Conservation (phyloP, 2,888 invertebrate genomes). For the Brachycybe producta region DNA sequence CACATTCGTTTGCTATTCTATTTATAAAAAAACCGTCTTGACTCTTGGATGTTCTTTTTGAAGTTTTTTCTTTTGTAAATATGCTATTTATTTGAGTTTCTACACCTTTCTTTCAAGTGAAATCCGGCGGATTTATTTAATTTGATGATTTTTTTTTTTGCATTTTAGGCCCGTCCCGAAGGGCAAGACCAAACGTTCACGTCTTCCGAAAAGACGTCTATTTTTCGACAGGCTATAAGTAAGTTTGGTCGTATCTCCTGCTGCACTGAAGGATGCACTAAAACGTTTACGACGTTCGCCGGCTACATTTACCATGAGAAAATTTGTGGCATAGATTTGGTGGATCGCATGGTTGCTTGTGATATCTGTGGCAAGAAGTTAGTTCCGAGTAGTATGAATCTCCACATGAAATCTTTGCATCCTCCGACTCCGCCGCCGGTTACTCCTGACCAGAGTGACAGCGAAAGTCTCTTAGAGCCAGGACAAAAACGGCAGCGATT, state of each 20-base stretch:
- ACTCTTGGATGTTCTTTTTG: too few relatives aligned
- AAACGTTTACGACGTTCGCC: slow-evolving; percentile 5
- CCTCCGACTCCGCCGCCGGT: slow-evolving; percentile 11
- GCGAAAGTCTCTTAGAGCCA: too few relatives aligned
- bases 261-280: slow-evolving; percentile 1
- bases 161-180: neutral
- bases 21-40: too few relatives aligned
- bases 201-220: neutral
- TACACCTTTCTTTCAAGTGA: too few relatives aligned
- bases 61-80: too few relatives aligned
- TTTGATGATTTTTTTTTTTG: too few relatives aligned
- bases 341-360: slow-evolving; percentile 2
- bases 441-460: neutral
- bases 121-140: too few relatives aligned
- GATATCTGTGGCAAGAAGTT: slow-evolving; percentile 15
- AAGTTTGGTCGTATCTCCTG: slow-evolving; percentile 2
- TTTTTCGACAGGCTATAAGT: neutral
- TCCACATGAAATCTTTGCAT: slow-evolving; percentile 16
- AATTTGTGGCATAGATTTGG: slow-evolving; percentile 6
- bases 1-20: too few relatives aligned
- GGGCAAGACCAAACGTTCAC: neutral
- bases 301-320: slow-evolving; percentile 8
- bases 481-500: neutral
- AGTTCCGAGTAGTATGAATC: slow-evolving; percentile 10
- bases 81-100: too few relatives aligned